Evolutionary conservation across 37 sponge, comb jelly and placozoan species (phyloP).

Genomic region (Dysidea cf. avara): DNA sequence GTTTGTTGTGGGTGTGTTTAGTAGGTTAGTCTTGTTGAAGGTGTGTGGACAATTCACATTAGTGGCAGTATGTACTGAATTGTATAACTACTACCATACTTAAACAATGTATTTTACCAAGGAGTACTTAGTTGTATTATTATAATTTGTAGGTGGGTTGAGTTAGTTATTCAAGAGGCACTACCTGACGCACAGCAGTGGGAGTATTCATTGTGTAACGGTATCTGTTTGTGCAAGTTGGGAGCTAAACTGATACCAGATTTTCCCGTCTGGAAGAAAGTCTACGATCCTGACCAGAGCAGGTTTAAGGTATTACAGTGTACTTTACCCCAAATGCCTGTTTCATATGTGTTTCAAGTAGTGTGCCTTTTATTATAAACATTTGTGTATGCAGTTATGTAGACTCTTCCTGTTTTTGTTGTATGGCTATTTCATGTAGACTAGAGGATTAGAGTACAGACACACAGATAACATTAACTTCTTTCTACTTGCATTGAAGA

Average conservation of each 20-base stretch:
- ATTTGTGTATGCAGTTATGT: background rate
- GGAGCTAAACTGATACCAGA: slow-evolving; percentile 65
- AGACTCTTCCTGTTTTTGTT: background rate
- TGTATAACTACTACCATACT: no score
- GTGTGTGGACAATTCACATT: no score
- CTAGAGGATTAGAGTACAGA: slow-evolving; percentile 75
- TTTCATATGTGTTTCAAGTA: background rate
- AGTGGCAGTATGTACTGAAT: no score
- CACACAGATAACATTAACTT: slow-evolving; percentile 93
- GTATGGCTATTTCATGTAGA: background rate
- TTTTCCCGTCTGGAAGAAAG: slow-evolving; percentile 64
- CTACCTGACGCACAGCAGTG: slow-evolving; percentile 62
- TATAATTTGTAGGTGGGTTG: slow-evolving; percentile 93
- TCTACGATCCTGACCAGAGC: slow-evolving; percentile 69
- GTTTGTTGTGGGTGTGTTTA: no score
- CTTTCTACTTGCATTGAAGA: slow-evolving; percentile 63
- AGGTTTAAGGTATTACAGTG: slow-evolving; percentile 32
- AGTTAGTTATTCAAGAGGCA: slow-evolving; percentile 25
- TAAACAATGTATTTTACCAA: no score
- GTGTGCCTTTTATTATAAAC: background rate
- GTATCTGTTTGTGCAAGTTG: slow-evolving; percentile 68
- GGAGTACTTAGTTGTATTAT: no score
- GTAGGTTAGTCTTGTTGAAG: no score
- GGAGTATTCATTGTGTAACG: slow-evolving; percentile 62
- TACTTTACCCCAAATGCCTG: background rate